Evolutionary conservation across 1,140 invertebrate genomes (phyloP), one percentile per base, ranked within the genome.

Genomic region (Streblospio benedicti): DNA sequence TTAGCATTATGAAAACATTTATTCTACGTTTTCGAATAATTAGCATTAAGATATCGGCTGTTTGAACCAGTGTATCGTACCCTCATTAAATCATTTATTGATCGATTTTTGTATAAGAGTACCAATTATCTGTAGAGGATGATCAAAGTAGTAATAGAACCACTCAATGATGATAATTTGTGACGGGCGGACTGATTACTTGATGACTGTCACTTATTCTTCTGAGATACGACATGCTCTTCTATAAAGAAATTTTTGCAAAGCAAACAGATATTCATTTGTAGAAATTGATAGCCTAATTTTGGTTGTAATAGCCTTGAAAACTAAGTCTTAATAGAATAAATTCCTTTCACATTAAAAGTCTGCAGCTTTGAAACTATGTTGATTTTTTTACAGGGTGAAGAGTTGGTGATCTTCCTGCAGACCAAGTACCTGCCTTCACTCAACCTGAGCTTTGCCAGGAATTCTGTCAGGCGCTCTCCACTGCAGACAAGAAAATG

Each of bases 401-500:
- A 79, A 30, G 80, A 82, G 63, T 69, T 81, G 57, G 63, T 80
- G 2, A 71, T 64, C 2, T 82, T 74, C 70, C 65, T 83, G 20
- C 74, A 77, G 53, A 67, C 60, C 14, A 71, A 77, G 4, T 81
- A 81, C 65, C 68, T 82, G 12, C 79, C 79, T 2, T 78, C 72
- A 32, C 66, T 81, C 35, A 68, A 79, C 43, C 32, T 82, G 5
- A 67, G 72, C 14, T 44, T 33, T 65, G 62, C 54, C 65, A 67
- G 59, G 78, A 82, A 67, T 81, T 76, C 64, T 80, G 79, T 66
- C 70, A 76, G 60, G 78, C 78, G 30, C 69, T 82, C 31, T 38
- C 38, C 23, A 75, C 72, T 50, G 67, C 76, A 35, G 78, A 80
- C 59, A 65, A 62, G 9, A 83, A 82, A 68, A 60, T 74, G 49